A percentile compares a stretch with the other conserved stretches of the same genome.
These are phyloP conservation scores for Hippolais icterina DNA, from an alignment of 2,113 vertebrate genomes.

Conservation along the genomic window DNA sequence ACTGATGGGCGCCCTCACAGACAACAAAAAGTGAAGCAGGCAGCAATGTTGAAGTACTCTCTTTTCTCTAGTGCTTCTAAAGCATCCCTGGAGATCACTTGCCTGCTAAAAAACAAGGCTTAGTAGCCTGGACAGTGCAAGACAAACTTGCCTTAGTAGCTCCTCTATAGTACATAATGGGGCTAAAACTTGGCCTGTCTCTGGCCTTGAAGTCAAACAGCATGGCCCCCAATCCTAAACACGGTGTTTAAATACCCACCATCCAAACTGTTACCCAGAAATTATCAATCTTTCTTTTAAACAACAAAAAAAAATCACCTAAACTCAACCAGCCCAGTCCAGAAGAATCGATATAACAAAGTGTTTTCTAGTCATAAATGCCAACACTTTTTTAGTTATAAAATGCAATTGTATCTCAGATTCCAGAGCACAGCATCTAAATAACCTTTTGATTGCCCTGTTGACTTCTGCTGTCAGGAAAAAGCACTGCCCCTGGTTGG, in stretches of 20 bases:
- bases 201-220: not conserved
- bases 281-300: not conserved
- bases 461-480: not conserved
- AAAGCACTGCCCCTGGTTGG: not conserved
- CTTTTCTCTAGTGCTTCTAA: not conserved
- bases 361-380: not conserved
- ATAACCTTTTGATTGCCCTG: not conserved
- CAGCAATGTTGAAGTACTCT: not conserved
- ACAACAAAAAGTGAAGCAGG: not conserved
- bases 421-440: not conserved
- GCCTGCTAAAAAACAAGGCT: not conserved
- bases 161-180: not conserved
- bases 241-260: not conserved
- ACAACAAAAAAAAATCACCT: not conserved
- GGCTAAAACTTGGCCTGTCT: not conserved
- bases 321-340: not conserved
- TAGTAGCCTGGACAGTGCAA: not conserved
- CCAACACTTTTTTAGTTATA: not conserved
- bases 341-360: fast-evolving
- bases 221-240: too few species aligned
- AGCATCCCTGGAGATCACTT: not conserved
- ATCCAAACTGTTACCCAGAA: fast-evolving
- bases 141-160: not conserved
- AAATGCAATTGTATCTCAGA: not conserved
- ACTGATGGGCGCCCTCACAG: not conserved